Evolutionary conservation across 2,797 vertebrate species (phyloP), one percentile per base, ranked within the genome.

Genomic region (Cichlasoma orientale): DNA sequence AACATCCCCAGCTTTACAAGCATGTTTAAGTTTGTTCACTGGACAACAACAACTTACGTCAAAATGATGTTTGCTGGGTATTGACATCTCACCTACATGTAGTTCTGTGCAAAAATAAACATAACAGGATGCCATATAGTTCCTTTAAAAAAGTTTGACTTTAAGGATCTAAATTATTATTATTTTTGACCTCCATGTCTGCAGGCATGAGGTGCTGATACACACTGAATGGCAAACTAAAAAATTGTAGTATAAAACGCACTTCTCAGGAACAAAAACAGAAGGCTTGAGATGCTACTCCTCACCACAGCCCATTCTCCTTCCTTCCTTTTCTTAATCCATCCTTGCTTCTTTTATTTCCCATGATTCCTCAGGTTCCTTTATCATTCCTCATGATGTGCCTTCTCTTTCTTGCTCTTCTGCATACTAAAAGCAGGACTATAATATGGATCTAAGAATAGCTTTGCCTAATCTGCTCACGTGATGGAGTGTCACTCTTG

Each of bases 371-470:
- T 61, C 7, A 7, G 52, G 25, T 47, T 85, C 69, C 82, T 79
- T 82, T 54, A 75, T 90, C 81, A 85, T 77, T 71, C 68, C 4
- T 72, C 53, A 41, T 77, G 72, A 83, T 72, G 61, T 59, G 54
- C 52, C 63, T 21, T 41, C 63, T 83, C 73, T 47, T 68, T 74
- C 55, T 56, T 50, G 29, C 75, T 81, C 72, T 59, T 41, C 68
- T 78, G 78, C 79, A 86, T 83, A 88, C 87, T 82, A 82, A 91
- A 90, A 86, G 69, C 61, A 71, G 58, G 56, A 59, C 73, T 77
- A 73, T 86, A 89, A 82, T 87, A 77, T 82, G 54, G 9, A 57
- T 88, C 89, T 82, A 85, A 89, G 74, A 93, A 93, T 92, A 94
- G 85, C 82, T 78, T 74, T 53, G 1, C 52, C 69, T 86, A 86